Conservation (phyloP, 2,797 vertebrate genomes). For the Tragopan temminckii region DNA sequence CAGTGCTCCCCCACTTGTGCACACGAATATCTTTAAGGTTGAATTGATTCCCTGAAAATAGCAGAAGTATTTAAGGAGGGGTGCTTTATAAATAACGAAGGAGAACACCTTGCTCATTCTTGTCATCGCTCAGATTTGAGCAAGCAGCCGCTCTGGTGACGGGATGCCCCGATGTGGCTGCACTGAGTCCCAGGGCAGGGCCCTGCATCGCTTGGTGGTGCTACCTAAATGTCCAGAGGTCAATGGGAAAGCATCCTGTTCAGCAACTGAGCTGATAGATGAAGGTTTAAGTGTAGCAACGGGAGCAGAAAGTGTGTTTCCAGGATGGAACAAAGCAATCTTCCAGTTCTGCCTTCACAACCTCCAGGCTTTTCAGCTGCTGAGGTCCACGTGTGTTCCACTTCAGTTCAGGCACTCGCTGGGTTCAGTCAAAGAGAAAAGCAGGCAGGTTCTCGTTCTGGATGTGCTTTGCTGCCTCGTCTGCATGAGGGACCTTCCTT, state of each 20-base stretch:
- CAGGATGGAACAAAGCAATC: background rate
- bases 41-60: conserved; percentile 48
- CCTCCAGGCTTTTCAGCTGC: background rate
- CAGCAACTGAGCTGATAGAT: background rate
- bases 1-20: background rate
- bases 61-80: conserved; percentile 20
- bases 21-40: background rate
- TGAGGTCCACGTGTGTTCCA: background rate
- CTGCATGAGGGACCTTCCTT: background rate
- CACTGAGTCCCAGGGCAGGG: background rate
- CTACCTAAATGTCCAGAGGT: background rate
- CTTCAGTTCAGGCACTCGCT: background rate
- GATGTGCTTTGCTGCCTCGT: background rate
- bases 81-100: conserved; percentile 6
- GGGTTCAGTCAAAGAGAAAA: background rate
- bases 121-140: background rate
- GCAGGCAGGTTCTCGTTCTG: background rate
- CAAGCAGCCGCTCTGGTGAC: background rate
- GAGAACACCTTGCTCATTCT: conserved; percentile 7
- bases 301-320: background rate
- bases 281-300: background rate
- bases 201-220: background rate
- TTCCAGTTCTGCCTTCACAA: background rate
- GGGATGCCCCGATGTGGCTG: background rate
- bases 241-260: background rate